Conservation (phyloP, 2,113 vertebrate species). For the Clarias gariepinus region DNA sequence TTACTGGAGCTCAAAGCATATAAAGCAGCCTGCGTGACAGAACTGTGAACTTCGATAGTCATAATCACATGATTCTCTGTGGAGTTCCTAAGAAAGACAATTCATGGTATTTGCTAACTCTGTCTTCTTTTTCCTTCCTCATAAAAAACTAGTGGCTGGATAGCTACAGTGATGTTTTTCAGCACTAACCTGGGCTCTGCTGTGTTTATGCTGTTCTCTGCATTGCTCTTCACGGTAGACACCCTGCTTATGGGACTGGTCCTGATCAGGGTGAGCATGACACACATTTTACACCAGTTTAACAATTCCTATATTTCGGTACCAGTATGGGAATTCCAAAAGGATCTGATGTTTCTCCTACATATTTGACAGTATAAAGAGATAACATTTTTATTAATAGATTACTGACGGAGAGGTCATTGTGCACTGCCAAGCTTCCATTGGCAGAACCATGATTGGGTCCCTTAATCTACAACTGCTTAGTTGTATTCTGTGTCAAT, state of each 20-base stretch:
- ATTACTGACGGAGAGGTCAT: neutral
- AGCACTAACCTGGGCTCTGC: conserved; percentile 74
- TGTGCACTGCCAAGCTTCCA: neutral
- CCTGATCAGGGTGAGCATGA: conserved; percentile 80
- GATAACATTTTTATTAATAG: neutral
- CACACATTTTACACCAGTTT: neutral
- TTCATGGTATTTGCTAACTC: conserved; percentile 2
- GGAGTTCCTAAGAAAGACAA: neutral
- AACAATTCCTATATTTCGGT: neutral
- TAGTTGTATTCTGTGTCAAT: neutral
- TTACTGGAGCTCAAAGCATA: neutral
- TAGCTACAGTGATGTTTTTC: conserved; percentile 82
- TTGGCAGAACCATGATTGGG: neutral
- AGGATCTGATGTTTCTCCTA: neutral
- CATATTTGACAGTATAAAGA: neutral
- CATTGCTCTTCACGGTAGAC: conserved; percentile 84
- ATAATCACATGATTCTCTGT: conserved; percentile 16
- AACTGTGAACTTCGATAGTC: neutral
- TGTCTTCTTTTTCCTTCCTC: conserved; percentile 39
- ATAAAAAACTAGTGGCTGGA: conserved; percentile 82
- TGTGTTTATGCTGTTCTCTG: conserved; percentile 88
- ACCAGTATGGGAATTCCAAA: neutral
- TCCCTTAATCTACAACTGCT: neutral
- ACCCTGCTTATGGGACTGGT: conserved; percentile 77
- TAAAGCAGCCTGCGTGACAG: neutral